phyloP scores from a whole-genome alignment of 2,888 invertebrate genomes.

The Odontocolon sp. region DNA sequence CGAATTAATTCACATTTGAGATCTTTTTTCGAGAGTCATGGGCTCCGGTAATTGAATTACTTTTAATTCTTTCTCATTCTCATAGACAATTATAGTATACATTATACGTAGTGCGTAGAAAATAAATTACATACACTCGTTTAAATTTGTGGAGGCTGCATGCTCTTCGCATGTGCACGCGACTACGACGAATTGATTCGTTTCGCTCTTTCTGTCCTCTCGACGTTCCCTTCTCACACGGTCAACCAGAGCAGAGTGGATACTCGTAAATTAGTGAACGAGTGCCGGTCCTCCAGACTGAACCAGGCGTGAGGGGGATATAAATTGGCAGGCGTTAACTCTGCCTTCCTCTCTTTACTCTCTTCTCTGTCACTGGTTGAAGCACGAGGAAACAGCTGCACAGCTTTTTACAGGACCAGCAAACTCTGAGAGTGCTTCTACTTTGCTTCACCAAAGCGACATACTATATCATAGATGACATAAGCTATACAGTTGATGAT shows the following conservation, averaged over 20 bases:
- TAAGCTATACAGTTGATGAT: background rate
- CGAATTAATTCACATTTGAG: no score
- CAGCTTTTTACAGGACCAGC: slow-evolving; percentile 67
- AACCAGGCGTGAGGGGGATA: slow-evolving; percentile 62
- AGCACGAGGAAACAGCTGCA: slow-evolving; percentile 63
- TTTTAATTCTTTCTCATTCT: background rate
- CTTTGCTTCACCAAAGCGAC: slow-evolving; percentile 1
- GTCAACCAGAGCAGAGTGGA: slow-evolving; percentile 25
- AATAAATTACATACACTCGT: slow-evolving; percentile 10
- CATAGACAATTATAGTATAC: no score
- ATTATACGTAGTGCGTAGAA: background rate
- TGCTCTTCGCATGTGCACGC: slow-evolving; percentile 30
- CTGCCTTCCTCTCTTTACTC: slow-evolving; percentile 51
- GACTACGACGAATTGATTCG: slow-evolving; percentile 62
- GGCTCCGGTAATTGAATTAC: background rate
- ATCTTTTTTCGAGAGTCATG: background rate
- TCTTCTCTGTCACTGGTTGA: background rate
- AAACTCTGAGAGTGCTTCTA: slow-evolving; percentile 41
- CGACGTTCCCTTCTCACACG: slow-evolving; percentile 13
- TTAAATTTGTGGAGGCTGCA: slow-evolving; percentile 39
- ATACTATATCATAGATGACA: background rate
- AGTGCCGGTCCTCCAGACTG: slow-evolving; percentile 29
- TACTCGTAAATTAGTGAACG: slow-evolving; percentile 61
- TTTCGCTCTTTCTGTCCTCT: slow-evolving; percentile 44
- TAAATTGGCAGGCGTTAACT: slow-evolving; percentile 72